Percentiles rank a stretch among this genome's conserved stretches.
Evolutionary conservation across 1,140 invertebrate genomes (phyloP).

Genomic region (Drosophila triauraria): DNA sequence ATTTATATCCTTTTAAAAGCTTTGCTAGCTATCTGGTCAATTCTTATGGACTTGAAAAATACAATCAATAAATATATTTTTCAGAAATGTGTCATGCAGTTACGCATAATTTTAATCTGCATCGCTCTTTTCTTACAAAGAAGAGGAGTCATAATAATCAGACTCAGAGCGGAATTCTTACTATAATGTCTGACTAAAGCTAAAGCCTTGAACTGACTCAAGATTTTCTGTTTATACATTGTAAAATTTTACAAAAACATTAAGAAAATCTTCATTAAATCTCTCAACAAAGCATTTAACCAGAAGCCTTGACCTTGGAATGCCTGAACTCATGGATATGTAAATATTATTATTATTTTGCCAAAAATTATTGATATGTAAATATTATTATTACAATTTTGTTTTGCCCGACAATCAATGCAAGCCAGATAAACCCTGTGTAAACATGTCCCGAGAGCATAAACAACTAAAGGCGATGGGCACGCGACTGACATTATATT

Average conservation of each 20-base stretch:
- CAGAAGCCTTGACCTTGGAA: too few species aligned
- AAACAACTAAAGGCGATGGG: slow-evolving; percentile 52
- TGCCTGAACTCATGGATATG: too few species aligned
- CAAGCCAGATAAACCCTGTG: slow-evolving; percentile 53
- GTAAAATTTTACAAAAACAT: neutral
- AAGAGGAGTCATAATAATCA: neutral
- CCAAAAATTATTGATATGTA: slow-evolving; percentile 45
- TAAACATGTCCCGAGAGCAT: slow-evolving; percentile 57
- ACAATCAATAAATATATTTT: too few species aligned
- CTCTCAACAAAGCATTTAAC: too few species aligned
- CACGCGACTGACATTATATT: slow-evolving; percentile 32
- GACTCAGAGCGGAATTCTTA: neutral
- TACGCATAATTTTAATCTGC: neutral
- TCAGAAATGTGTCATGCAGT: too few species aligned
- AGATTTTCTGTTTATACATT: neutral
- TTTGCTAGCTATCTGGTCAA: neutral
- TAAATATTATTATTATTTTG: too few species aligned
- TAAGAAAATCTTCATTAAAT: neutral
- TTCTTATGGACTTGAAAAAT: too few species aligned
- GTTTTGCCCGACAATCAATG: slow-evolving; percentile 39
- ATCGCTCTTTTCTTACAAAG: neutral
- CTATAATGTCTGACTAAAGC: neutral
- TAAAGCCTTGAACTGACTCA: neutral
- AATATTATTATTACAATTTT: slow-evolving; percentile 64
- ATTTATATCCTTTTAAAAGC: neutral